Percentiles rank a stretch among this genome's conserved stretches.
These are phyloP conservation scores for Pimpla rufipes DNA, from an alignment of 2,888 invertebrate species.

Conservation along the genomic window DNA sequence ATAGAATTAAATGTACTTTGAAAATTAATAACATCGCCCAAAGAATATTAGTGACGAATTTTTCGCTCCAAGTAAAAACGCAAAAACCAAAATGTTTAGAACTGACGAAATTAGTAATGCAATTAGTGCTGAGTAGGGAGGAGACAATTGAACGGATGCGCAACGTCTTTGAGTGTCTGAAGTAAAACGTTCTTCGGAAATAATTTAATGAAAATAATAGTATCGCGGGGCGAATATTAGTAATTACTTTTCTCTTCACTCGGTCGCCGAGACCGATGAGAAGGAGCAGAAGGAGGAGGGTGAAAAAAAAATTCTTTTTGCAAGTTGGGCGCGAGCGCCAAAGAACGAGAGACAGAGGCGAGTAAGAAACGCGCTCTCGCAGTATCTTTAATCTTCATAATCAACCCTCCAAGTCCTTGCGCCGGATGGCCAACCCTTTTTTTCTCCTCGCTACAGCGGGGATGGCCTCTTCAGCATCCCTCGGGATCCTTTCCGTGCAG, in stretches of 20 bases:
- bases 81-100: too few relatives aligned
- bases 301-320: constrained; percentile 48
- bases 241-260: constrained; percentile 45
- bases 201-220: not conserved
- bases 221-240: constrained; percentile 12
- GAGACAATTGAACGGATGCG: too few relatives aligned
- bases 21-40: too few relatives aligned
- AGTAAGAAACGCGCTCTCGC: constrained; percentile 40
- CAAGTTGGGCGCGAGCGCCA: constrained; percentile 16
- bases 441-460: constrained; percentile 31
- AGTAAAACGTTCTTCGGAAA: too few relatives aligned
- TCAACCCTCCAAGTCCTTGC: constrained; percentile 69
- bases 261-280: constrained; percentile 4
- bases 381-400: constrained; percentile 74
- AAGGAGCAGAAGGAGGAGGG: not conserved
- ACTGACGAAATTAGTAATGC: too few relatives aligned
- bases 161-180: too few relatives aligned
- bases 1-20: too few relatives aligned
- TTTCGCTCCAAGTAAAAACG: too few relatives aligned
- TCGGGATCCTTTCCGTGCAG: constrained; percentile 36
- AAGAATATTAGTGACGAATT: too few relatives aligned
- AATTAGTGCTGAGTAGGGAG: too few relatives aligned
- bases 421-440: constrained; percentile 65
- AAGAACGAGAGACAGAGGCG: constrained; percentile 13
- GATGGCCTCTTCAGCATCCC: constrained; percentile 54